A percentile compares a stretch with the other conserved stretches of the same genome.
Evolutionary conservation across 2,113 vertebrate genomes (phyloP).

Genomic region (Isurus oxyrinchus): DNA sequence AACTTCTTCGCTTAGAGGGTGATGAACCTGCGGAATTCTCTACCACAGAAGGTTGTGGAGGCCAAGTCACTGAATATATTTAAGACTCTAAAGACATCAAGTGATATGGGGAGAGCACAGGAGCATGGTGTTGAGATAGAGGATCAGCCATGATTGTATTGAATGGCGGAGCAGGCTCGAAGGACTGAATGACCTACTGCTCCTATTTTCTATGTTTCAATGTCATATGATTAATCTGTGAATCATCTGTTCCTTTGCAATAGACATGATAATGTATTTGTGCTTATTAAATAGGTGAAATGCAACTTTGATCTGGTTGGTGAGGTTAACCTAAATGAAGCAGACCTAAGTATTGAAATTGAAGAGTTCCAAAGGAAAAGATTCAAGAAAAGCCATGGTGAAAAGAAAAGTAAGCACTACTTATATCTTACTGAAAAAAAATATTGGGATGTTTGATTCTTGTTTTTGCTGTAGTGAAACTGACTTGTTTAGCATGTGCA

Average conservation of each 20-base stretch:
- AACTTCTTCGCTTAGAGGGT: too few species aligned
- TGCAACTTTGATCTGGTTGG: slow-evolving; percentile 28
- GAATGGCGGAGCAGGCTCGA: too few species aligned
- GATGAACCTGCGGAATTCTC: too few species aligned
- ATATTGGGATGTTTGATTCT: not conserved
- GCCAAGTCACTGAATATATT: too few species aligned
- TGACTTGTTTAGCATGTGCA: not conserved
- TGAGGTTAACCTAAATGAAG: slow-evolving; percentile 15
- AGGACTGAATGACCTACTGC: too few species aligned
- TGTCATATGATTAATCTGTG: not conserved
- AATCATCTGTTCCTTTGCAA: not conserved
- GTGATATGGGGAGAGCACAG: too few species aligned
- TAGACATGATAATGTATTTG: not conserved
- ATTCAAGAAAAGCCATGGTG: not conserved
- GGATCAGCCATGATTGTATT: too few species aligned
- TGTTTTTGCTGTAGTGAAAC: not conserved
- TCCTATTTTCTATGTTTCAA: too few species aligned
- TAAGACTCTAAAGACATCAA: too few species aligned
- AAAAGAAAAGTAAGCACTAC: slow-evolving; percentile 14
- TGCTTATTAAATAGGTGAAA: slow-evolving; percentile 34
- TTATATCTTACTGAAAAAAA: not conserved
- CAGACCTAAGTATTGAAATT: not conserved
- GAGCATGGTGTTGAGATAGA: too few species aligned
- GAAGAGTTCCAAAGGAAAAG: slow-evolving; percentile 22
- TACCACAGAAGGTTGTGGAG: too few species aligned